Conservation (phyloP, 1,140 invertebrate genomes). For the Rhagoletis zephyria region DNA sequence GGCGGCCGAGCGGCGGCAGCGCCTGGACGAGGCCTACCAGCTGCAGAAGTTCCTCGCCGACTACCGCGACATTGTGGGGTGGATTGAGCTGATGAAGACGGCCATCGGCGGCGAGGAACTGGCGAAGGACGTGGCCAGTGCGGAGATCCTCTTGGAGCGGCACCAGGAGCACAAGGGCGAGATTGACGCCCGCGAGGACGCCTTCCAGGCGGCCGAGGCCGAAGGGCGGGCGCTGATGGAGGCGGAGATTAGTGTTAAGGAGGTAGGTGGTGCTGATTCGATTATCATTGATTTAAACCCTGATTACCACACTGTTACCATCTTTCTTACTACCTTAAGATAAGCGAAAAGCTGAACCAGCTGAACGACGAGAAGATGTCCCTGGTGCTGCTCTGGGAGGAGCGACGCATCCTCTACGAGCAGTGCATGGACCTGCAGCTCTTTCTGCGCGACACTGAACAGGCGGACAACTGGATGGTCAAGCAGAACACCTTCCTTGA, state of each 20-base stretch:
- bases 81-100: slow-evolving; percentile 98
- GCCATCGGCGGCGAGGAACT: slow-evolving; percentile 97
- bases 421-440: slow-evolving; percentile 99
- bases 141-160: slow-evolving; percentile 94
- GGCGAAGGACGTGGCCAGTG: slow-evolving; percentile 98
- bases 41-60: slow-evolving; percentile 97
- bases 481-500: slow-evolving; percentile 98
- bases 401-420: slow-evolving; percentile 95
- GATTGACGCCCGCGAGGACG: slow-evolving; percentile 97
- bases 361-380: slow-evolving; percentile 89
- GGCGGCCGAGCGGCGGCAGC: slow-evolving; percentile 86
- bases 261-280: no score
- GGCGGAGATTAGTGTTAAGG: no score
- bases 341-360: no score
- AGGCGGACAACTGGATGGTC: slow-evolving; percentile 98
- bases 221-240: slow-evolving; percentile 91
- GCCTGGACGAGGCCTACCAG: slow-evolving; percentile 94
- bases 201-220: slow-evolving; percentile 90
- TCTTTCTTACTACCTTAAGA: no score
- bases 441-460: slow-evolving; percentile 97
- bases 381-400: slow-evolving; percentile 93
- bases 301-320: no score
- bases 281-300: no score
- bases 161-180: slow-evolving; percentile 99
- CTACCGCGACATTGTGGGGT: slow-evolving; percentile 95